phyloP scores from a whole-genome alignment of 2,113 vertebrate genomes.

The Oncorhynchus masou region DNA sequence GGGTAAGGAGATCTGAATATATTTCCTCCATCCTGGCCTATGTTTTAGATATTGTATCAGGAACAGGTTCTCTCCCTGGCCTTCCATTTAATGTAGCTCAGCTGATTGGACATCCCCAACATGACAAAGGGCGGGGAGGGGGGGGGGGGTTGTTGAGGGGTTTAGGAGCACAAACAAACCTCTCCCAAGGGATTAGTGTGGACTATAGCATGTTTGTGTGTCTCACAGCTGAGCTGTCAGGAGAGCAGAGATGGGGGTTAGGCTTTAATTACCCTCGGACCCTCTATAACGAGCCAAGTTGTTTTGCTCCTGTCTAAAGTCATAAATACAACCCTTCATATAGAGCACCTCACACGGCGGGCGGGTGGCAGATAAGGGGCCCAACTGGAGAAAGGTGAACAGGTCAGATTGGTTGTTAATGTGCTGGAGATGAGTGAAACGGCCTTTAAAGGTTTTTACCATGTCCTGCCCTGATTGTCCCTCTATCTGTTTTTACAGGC shows the following conservation, averaged over 20 bases:
- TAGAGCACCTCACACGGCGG: constrained; percentile 13
- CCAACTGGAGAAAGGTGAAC: constrained; percentile 39
- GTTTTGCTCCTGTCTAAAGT: constrained; percentile 57
- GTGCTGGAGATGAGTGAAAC: constrained; percentile 2
- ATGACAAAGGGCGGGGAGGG: constrained; percentile 32
- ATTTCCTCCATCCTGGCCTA: background rate
- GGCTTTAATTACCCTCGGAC: constrained; percentile 59
- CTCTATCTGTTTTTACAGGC: constrained; percentile 66
- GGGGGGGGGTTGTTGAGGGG: constrained; percentile 30
- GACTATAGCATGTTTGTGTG: constrained; percentile 49
- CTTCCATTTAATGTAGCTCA: background rate
- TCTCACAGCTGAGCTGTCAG: constrained; percentile 59
- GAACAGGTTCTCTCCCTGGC: background rate
- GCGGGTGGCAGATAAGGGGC: constrained; percentile 53
- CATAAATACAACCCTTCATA: constrained; percentile 65
- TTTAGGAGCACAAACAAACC: constrained; percentile 64
- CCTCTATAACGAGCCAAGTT: constrained; percentile 70
- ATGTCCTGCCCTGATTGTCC: constrained; percentile 34
- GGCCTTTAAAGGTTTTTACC: constrained; percentile 24
- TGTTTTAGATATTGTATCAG: background rate
- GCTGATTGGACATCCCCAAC: background rate
- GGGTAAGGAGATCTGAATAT: constrained; percentile 74
- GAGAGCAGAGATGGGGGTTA: constrained; percentile 24
- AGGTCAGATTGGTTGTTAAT: constrained; percentile 49
- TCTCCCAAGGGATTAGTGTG: constrained; percentile 53